These are phyloP conservation scores for Cloeon dipterum DNA, from an alignment of 2,888 invertebrate genomes.

Conservation along the genomic window DNA sequence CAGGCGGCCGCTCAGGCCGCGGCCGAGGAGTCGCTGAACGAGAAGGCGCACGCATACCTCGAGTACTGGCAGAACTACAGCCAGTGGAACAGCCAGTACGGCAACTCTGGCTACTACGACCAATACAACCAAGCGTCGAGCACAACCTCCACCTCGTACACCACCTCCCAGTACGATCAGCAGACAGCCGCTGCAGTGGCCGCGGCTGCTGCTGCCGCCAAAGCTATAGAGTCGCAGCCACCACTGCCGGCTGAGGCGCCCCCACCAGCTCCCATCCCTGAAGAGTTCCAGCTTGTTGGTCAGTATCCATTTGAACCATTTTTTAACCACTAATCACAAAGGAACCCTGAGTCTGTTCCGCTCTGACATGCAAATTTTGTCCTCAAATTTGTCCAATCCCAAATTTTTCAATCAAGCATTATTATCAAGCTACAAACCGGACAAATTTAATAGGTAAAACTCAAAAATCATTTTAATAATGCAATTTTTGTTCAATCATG, in stretches of 20 bases:
- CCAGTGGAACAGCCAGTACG: conserved; percentile 55
- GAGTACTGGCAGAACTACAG: conserved; percentile 67
- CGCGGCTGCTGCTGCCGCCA: neutral
- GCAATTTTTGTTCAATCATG: too few species aligned
- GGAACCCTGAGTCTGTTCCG: too few species aligned
- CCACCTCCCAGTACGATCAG: neutral
- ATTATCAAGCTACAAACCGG: too few species aligned
- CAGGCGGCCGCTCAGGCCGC: too few species aligned
- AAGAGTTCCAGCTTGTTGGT: neutral
- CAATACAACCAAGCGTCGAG: neutral
- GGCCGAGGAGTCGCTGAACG: too few species aligned
- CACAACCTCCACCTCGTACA: neutral
- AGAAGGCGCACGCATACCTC: too few species aligned
- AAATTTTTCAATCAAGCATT: too few species aligned
- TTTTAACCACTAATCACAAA: neutral
- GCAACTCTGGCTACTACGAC: conserved; percentile 8
- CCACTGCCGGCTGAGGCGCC: neutral
- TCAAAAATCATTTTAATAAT: too few species aligned
- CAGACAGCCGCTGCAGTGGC: conserved; percentile 1
- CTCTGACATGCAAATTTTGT: too few species aligned
- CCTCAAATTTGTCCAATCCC: too few species aligned
- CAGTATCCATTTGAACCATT: neutral
- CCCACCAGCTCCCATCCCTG: neutral
- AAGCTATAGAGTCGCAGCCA: neutral
- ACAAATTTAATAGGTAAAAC: too few species aligned